phyloP scores from a whole-genome alignment of 2,888 invertebrate species.

The Mesochorus sp. region DNA sequence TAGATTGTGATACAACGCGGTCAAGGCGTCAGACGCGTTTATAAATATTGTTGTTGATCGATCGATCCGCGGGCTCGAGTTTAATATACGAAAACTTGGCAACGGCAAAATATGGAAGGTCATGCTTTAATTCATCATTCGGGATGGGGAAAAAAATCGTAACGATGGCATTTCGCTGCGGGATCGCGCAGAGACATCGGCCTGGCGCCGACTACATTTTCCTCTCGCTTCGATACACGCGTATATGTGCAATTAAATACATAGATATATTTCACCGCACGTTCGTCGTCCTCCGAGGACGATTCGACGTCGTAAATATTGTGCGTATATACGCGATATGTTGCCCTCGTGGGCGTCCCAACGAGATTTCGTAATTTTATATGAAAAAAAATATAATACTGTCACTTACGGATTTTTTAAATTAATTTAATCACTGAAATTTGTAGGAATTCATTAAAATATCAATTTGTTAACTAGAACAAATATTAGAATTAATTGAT shows the following conservation, averaged over 20 bases:
- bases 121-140: constrained; percentile 14
- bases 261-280: constrained; percentile 7
- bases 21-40: constrained; percentile 37
- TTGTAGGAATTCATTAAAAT: not conserved
- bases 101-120: constrained; percentile 26
- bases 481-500: too few relatives aligned
- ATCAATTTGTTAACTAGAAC: too few relatives aligned
- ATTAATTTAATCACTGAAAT: not conserved
- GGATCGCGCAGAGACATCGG: constrained; percentile 25
- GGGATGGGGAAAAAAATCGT: not conserved
- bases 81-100: not conserved
- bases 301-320: constrained; percentile 50
- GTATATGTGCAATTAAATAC: too few relatives aligned
- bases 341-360: constrained; percentile 40
- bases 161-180: constrained; percentile 57
- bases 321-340: constrained; percentile 13
- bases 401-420: not conserved
- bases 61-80: not conserved
- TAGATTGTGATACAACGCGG: constrained; percentile 31
- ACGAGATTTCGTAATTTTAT: constrained; percentile 45
- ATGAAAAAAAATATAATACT: constrained; percentile 14
- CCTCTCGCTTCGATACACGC: not conserved
- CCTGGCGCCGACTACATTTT: constrained; percentile 34
- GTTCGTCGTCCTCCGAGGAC: constrained; percentile 21
- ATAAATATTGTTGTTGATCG: constrained; percentile 27